phyloP scores from a whole-genome alignment of 2,888 invertebrate species.

The Fragum sueziense region DNA sequence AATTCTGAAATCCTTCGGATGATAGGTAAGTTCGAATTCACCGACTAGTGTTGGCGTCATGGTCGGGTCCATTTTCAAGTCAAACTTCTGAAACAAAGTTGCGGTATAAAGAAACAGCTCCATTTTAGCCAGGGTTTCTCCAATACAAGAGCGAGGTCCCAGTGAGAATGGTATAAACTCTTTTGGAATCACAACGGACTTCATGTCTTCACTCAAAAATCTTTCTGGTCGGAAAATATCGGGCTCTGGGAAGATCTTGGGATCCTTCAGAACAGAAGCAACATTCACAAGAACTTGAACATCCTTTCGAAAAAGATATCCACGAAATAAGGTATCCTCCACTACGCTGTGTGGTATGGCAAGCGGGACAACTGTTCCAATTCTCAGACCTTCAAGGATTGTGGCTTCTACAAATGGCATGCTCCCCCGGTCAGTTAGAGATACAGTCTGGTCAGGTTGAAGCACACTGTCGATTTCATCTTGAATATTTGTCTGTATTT shows the following conservation, averaged over 20 bases:
- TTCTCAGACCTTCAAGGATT: conserved; percentile 27
- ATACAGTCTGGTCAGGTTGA: neutral
- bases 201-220: conserved; percentile 24
- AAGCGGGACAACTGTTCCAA: conserved; percentile 29
- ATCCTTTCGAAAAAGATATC: conserved; percentile 36
- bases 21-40: too few species aligned
- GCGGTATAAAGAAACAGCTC: conserved; percentile 39
- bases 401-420: conserved; percentile 29
- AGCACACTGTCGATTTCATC: conserved; percentile 14
- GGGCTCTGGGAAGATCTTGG: conserved; percentile 61
- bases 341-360: conserved; percentile 35
- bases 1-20: too few species aligned
- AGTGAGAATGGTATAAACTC: conserved; percentile 43
- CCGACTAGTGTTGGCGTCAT: too few species aligned
- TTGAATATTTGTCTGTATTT: conserved; percentile 25
- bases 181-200: conserved; percentile 1
- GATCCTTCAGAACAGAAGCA: conserved; percentile 30
- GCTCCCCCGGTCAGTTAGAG: neutral
- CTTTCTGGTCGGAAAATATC: conserved; percentile 44
- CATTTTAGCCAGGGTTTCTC: conserved; percentile 41
- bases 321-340: conserved; percentile 15
- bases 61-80: neutral
- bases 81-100: conserved; percentile 18
- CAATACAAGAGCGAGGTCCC: conserved; percentile 48
- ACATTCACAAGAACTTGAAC: conserved; percentile 34